These are phyloP conservation scores for Phrynosoma blainvillii DNA, from an alignment of 2,113 vertebrate genomes.

Conservation along the genomic window DNA sequence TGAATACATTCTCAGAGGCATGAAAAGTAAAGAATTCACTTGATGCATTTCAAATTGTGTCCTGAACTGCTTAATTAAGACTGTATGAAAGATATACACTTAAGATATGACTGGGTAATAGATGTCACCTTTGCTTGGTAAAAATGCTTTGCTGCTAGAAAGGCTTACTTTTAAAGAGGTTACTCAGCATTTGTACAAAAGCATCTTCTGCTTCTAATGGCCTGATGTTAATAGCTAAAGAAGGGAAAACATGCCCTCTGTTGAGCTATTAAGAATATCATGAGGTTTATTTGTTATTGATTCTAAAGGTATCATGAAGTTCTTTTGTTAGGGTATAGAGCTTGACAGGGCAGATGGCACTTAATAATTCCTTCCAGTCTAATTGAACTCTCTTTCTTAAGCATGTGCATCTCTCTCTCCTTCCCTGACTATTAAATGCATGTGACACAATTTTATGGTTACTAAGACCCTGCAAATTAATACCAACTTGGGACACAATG, in stretches of 20 bases:
- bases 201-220: slow-evolving; percentile 43
- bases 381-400: slow-evolving; percentile 76
- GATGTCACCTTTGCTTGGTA: slow-evolving; percentile 64
- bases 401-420: slow-evolving; percentile 67
- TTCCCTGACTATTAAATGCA: slow-evolving; percentile 74
- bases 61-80: slow-evolving; percentile 72
- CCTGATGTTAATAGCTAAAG: slow-evolving; percentile 54
- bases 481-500: slow-evolving; percentile 63
- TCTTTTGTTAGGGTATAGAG: slow-evolving; percentile 50
- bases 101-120: slow-evolving; percentile 62
- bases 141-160: slow-evolving; percentile 62
- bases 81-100: slow-evolving; percentile 63
- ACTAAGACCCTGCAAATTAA: slow-evolving; percentile 72
- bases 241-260: slow-evolving; percentile 57
- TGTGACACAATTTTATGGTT: slow-evolving; percentile 74
- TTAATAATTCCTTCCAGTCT: slow-evolving; percentile 75
- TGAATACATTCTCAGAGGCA: slow-evolving; percentile 49
- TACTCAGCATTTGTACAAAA: slow-evolving; percentile 61
- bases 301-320: slow-evolving; percentile 54
- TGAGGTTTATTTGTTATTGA: slow-evolving; percentile 69
- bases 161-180: slow-evolving; percentile 65
- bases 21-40: slow-evolving; percentile 55
- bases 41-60: slow-evolving; percentile 60
- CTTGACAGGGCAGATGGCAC: slow-evolving; percentile 71
- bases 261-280: slow-evolving; percentile 31